Conservation (phyloP, 2,888 invertebrate species). For the Lypha dubia region DNA sequence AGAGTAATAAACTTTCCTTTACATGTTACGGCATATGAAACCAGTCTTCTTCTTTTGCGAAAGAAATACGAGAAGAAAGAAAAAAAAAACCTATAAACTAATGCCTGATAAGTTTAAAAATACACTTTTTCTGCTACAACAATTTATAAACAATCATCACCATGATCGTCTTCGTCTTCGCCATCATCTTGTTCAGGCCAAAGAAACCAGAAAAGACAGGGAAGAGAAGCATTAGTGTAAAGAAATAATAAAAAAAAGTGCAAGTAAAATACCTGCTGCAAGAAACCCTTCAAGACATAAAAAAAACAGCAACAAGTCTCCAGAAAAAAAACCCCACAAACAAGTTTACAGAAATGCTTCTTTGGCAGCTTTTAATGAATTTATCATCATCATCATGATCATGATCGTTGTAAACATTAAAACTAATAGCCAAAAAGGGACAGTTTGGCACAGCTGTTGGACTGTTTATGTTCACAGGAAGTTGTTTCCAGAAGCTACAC, state of each 20-base stretch:
- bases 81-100: slow-evolving; percentile 51
- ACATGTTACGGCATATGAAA: slow-evolving; percentile 45
- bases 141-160: slow-evolving; percentile 49
- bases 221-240: background rate
- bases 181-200: background rate
- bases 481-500: slow-evolving; percentile 17
- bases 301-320: slow-evolving; percentile 35
- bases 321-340: slow-evolving; percentile 5
- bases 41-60: slow-evolving; percentile 53
- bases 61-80: slow-evolving; percentile 1
- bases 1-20: slow-evolving; percentile 70
- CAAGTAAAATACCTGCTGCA: slow-evolving; percentile 49
- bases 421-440: slow-evolving; percentile 7
- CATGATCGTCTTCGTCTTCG: slow-evolving; percentile 21
- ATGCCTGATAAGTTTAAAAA: slow-evolving; percentile 36
- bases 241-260: slow-evolving; percentile 10
- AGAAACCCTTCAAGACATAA: slow-evolving; percentile 63
- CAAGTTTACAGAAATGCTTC: slow-evolving; percentile 1
- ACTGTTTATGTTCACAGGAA: slow-evolving; percentile 20
- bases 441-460: slow-evolving; percentile 46
- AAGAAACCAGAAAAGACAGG: slow-evolving; percentile 21
- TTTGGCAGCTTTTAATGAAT: slow-evolving; percentile 14
- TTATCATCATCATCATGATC: slow-evolving; percentile 11
- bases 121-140: slow-evolving; percentile 52
- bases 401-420: slow-evolving; percentile 7